These are phyloP conservation scores for Dromas ardeola DNA, from an alignment of 2,113 vertebrate species.

Conservation along the genomic window DNA sequence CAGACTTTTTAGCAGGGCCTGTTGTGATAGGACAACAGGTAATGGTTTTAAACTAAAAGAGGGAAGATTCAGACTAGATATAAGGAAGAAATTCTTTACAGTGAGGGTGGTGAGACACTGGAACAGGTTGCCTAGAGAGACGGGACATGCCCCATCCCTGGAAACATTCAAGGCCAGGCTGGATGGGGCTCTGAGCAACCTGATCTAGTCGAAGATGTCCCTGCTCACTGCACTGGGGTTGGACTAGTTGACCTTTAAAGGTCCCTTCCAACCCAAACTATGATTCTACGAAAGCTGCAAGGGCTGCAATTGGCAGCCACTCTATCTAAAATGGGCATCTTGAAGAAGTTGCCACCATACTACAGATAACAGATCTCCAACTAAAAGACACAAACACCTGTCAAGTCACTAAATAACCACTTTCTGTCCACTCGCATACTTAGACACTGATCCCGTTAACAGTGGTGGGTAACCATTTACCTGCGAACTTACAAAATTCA, in stretches of 20 bases:
- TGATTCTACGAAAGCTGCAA: not conserved
- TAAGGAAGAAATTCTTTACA: not conserved
- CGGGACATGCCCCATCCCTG: not conserved
- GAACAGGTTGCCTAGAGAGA: not conserved
- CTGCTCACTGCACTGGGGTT: not conserved
- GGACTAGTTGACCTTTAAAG: not conserved
- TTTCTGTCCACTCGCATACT: not conserved
- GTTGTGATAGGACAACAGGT: rapidly evolving
- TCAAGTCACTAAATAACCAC: not conserved
- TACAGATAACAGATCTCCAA: not conserved
- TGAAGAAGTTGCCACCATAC: not conserved
- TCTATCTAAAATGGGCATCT: not conserved
- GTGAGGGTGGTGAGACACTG: not conserved
- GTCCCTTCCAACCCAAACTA: not conserved
- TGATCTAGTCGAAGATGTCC: not conserved
- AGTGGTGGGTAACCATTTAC: not conserved
- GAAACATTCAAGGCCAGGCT: not conserved
- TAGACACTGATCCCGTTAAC: not conserved
- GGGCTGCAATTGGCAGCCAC: not conserved
- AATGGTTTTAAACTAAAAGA: not conserved
- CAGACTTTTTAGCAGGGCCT: not conserved
- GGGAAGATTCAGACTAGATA: not conserved
- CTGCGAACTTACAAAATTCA: not conserved
- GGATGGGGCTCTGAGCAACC: not conserved
- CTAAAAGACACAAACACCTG: not conserved